Evolutionary conservation across 2,888 invertebrate genomes (phyloP), one percentile per base, ranked within the genome.

Genomic region (Papilio demoleus): DNA sequence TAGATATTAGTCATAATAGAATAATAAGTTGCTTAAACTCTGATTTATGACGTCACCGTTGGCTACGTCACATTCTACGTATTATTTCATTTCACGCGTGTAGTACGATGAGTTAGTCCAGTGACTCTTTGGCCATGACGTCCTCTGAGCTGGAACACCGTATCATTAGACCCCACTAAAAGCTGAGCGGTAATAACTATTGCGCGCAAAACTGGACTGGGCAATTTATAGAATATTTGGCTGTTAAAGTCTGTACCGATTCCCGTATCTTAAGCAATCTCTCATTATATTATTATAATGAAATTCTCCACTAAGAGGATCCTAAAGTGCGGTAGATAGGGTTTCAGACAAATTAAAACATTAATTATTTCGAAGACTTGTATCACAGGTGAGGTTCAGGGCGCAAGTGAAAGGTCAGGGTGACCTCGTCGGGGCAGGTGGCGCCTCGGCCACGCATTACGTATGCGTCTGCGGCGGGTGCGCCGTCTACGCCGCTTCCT

Each of bases 401-500:
- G 56, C 64, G 19, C 70, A 62, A 72, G 74, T 71, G 76, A 79
- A 80, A 81, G 81, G 79, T 81, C 79, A 76, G 75, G 71, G 76
- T 75, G 81, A 78, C 77, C 79, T 76, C 77, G 74, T 45, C 34
- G 19, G 59, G 72, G 75, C 81, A 80, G 84, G 82, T 84, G 86
- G 82, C 82, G 82, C 81, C 81, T 73, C 76, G 74, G 70, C 50
- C 47, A 73, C 56, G 76, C 81, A 86, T 85, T 85, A 85, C 80
- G 76, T 80, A 85, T 85, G 84, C 86, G 84, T 76, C 81, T 79
- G 80, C 79, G 79, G 77, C 83, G 79, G 78, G 79, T 74, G 75
- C 76, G 82, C 74, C 81, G 86, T 87, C 87, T 87, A 85, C 81
- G 73, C 74, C 77, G 82, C 80, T 87, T 87, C 87, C 87, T 83